Evolutionary conservation across 2,113 vertebrate species (phyloP).

Genomic region (Ia io): DNA sequence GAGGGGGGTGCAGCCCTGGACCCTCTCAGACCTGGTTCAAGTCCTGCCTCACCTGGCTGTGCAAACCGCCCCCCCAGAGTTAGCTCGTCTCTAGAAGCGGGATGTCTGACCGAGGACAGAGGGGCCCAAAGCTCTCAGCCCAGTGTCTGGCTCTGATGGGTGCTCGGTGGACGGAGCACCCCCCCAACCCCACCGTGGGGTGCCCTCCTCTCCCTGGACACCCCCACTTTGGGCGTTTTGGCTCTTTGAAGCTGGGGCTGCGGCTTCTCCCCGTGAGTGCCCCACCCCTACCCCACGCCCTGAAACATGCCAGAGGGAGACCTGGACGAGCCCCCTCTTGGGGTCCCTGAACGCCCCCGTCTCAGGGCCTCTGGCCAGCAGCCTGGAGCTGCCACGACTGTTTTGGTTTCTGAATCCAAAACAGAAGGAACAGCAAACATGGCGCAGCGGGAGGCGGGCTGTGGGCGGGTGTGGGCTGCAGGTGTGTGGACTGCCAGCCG

Average conservation of each 20-base stretch:
- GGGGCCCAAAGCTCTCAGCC: not conserved
- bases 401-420: not conserved
- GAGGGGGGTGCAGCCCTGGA: rapidly evolving
- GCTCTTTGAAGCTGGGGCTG: not conserved
- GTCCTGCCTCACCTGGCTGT: no score
- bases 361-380: not conserved
- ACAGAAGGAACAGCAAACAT: not conserved
- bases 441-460: rapidly evolving
- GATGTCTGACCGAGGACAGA: not conserved
- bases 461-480: no score
- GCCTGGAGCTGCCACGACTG: rapidly evolving
- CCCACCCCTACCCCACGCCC: not conserved
- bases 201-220: not conserved
- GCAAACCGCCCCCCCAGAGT: no score
- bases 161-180: not conserved
- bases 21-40: not conserved
- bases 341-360: rapidly evolving
- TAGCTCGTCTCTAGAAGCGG: not conserved
- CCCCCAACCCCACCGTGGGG: rapidly evolving
- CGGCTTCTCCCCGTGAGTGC: not conserved
- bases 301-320: rapidly evolving
- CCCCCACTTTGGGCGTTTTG: rapidly evolving
- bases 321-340: rapidly evolving
- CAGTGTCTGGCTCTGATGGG: rapidly evolving
- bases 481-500: rapidly evolving